Percentiles rank a stretch among this genome's conserved stretches.
These are phyloP conservation scores for Mallateleia sp. DNA, from an alignment of 2,888 invertebrate species.

Conservation along the genomic window DNA sequence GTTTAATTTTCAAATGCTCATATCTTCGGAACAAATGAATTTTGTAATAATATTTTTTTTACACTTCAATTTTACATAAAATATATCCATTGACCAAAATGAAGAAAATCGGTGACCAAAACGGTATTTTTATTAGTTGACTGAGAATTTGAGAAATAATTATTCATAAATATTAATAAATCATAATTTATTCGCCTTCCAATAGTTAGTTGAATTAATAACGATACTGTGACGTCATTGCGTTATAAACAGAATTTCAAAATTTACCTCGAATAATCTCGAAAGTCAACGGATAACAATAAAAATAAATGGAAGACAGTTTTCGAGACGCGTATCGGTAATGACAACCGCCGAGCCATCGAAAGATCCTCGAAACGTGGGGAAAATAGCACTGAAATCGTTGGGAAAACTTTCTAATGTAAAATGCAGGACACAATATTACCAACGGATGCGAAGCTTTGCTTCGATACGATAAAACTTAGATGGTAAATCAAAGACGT, in stretches of 20 bases:
- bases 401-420: constrained; percentile 86
- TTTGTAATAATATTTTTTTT: too few relatives aligned
- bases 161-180: neutral
- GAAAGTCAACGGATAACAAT: constrained; percentile 45
- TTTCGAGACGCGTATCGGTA: constrained; percentile 72
- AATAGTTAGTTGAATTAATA: constrained; percentile 42
- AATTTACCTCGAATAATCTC: constrained; percentile 68
- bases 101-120: too few relatives aligned
- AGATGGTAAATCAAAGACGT: constrained; percentile 87
- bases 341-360: constrained; percentile 62
- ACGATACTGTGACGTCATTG: constrained; percentile 39
- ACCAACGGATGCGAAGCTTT: constrained; percentile 79
- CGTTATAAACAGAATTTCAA: constrained; percentile 53
- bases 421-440: constrained; percentile 87
- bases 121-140: too few relatives aligned
- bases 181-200: neutral
- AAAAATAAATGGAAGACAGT: constrained; percentile 78
- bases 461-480: constrained; percentile 87
- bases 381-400: constrained; percentile 78
- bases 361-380: constrained; percentile 57
- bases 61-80: too few relatives aligned
- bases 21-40: too few relatives aligned
- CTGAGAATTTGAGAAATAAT: too few relatives aligned
- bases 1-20: too few relatives aligned
- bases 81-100: too few relatives aligned